Percentiles rank a stretch among this genome's conserved stretches.
phyloP scores from a whole-genome alignment of 2,888 invertebrate genomes.

The Andricus quercusramuli region DNA sequence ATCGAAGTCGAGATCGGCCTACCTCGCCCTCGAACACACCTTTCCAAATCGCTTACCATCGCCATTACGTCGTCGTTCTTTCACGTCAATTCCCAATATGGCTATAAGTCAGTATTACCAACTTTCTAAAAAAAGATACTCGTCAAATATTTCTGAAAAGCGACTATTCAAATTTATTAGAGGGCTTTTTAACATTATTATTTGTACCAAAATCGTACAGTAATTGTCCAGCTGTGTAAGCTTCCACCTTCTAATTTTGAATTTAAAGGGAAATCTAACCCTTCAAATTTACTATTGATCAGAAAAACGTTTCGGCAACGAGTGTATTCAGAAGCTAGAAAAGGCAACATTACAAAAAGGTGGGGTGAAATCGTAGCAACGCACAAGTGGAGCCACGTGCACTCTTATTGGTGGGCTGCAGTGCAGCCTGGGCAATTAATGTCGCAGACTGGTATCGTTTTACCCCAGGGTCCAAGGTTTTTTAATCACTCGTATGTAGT shows the following conservation, averaged over 20 bases:
- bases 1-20: constrained; percentile 30
- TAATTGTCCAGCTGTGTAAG: background rate
- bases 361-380: constrained; percentile 37
- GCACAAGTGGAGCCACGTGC: constrained; percentile 56
- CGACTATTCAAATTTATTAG: background rate
- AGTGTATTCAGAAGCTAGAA: constrained; percentile 12
- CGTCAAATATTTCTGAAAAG: background rate
- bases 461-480: constrained; percentile 58
- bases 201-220: background rate
- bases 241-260: background rate
- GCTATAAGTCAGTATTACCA: background rate
- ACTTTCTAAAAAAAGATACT: background rate
- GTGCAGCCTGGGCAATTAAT: constrained; percentile 62
- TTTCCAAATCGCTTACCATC: constrained; percentile 34
- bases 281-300: constrained; percentile 16
- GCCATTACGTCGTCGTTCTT: constrained; percentile 34
- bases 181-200: background rate
- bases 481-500: constrained; percentile 57
- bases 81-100: constrained; percentile 33
- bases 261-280: background rate
- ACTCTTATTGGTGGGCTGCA: constrained; percentile 40
- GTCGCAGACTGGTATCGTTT: constrained; percentile 68
- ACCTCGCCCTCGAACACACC: constrained; percentile 41
- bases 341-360: constrained; percentile 40
- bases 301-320: constrained; percentile 25